A percentile compares a stretch with the other conserved stretches of the same genome.
Evolutionary conservation across 2,113 vertebrate species (phyloP).

Genomic region (Chiloscyllium plagiosum): DNA sequence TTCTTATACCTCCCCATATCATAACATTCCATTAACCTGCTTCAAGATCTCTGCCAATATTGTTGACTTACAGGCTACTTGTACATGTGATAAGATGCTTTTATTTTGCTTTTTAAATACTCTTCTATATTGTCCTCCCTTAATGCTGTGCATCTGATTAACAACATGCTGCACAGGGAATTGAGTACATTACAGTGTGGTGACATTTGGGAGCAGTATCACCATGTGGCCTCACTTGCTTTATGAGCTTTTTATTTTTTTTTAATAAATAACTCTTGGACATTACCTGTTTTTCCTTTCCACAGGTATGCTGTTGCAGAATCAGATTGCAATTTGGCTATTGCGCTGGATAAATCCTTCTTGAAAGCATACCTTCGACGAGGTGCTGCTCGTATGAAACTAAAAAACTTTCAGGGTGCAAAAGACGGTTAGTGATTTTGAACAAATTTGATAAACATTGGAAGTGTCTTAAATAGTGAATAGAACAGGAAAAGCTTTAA

Average conservation of each 20-base stretch:
- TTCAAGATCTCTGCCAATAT: not conserved
- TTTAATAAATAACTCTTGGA: not conserved
- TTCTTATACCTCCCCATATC: not conserved
- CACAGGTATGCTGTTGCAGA: slow-evolving; percentile 81
- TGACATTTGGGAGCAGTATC: not conserved
- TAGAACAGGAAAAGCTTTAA: not conserved
- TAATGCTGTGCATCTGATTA: not conserved
- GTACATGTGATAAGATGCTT: not conserved
- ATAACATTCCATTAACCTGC: not conserved
- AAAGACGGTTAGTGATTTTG: slow-evolving; percentile 65
- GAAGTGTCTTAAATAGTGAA: not conserved
- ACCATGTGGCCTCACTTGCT: not conserved
- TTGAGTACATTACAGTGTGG: not conserved
- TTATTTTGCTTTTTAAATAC: not conserved
- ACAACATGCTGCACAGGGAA: not conserved
- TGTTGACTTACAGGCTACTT: not conserved
- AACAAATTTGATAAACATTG: not conserved
- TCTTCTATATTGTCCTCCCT: not conserved
- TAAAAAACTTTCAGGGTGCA: slow-evolving; percentile 73
- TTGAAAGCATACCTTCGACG: slow-evolving; percentile 75
- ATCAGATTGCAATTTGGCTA: slow-evolving; percentile 88
- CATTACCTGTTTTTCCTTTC: slow-evolving; percentile 23
- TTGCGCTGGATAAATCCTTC: slow-evolving; percentile 77
- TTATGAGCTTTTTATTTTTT: not conserved
- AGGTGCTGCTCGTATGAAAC: slow-evolving; percentile 72